phyloP scores from a whole-genome alignment of 1,140 invertebrate genomes.

The Ceratina australensis region DNA sequence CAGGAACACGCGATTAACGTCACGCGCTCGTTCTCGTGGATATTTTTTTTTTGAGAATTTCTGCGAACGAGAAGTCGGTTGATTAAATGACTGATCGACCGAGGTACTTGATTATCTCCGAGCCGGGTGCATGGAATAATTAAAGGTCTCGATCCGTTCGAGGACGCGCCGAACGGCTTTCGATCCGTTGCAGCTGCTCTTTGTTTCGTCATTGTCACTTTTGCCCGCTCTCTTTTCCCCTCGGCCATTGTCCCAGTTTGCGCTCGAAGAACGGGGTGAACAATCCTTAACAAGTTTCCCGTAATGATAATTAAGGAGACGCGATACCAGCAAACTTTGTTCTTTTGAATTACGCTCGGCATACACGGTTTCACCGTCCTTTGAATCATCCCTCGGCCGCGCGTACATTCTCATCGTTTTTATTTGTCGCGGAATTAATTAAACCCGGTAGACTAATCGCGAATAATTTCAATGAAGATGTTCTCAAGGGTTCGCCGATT shows the following conservation, averaged over 20 bases:
- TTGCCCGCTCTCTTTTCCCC: neutral
- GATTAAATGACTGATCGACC: neutral
- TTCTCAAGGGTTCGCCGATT: neutral
- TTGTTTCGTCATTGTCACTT: conserved; percentile 1
- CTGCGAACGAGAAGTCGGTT: neutral
- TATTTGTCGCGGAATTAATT: too few relatives aligned
- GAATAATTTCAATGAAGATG: neutral
- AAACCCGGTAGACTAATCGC: neutral
- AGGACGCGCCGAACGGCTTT: neutral
- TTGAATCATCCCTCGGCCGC: neutral
- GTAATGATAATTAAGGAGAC: neutral
- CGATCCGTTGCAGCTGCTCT: neutral
- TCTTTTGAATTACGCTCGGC: neutral
- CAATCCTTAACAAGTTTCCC: neutral
- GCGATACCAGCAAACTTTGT: neutral
- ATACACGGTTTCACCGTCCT: neutral
- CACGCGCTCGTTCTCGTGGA: too few relatives aligned
- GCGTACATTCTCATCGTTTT: too few relatives aligned
- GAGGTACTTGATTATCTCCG: neutral
- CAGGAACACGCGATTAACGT: too few relatives aligned
- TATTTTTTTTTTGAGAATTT: too few relatives aligned
- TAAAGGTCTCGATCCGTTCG: conserved; percentile 9
- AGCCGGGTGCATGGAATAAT: conserved; percentile 1
- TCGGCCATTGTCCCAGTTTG: neutral
- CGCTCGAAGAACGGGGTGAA: neutral